Percentiles rank a stretch among this genome's conserved stretches.
phyloP scores from a whole-genome alignment of 2,888 invertebrate species.

The Idaea aversata region DNA sequence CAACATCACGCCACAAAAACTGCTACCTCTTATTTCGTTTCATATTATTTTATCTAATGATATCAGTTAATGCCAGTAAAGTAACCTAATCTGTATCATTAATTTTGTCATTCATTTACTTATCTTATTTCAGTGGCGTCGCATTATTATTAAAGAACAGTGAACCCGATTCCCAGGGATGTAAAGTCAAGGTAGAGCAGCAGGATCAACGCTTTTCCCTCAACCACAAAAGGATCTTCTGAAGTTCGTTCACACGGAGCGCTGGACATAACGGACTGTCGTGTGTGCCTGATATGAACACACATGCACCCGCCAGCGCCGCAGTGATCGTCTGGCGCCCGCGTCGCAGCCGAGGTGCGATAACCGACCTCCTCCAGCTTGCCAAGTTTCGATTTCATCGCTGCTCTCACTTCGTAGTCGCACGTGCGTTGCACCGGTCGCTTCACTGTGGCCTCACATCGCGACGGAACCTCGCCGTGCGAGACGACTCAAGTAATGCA shows the following conservation, averaged over 20 bases:
- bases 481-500: constrained; percentile 50
- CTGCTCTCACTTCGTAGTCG: constrained; percentile 60
- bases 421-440: constrained; percentile 56
- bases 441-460: constrained; percentile 36
- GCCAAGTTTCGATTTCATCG: constrained; percentile 70
- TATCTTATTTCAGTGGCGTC: constrained; percentile 24
- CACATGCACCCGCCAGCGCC: constrained; percentile 44
- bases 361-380: constrained; percentile 60
- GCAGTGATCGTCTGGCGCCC: constrained; percentile 49
- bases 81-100: constrained; percentile 9
- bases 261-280: constrained; percentile 38
- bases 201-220: constrained; percentile 33
- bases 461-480: constrained; percentile 39
- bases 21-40: not conserved
- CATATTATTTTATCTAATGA: not conserved
- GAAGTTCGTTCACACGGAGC: constrained; percentile 35
- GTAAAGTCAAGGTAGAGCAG: constrained; percentile 38
- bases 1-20: not conserved
- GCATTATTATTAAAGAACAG: constrained; percentile 18
- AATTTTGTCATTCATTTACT: constrained; percentile 11
- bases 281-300: constrained; percentile 47
- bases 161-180: constrained; percentile 30
- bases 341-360: constrained; percentile 52
- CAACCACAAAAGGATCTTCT: constrained; percentile 25
- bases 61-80: constrained; percentile 4